Percentiles rank a stretch among this genome's conserved stretches.
Conservation (phyloP, 2,888 invertebrate species). For the Parthenolecanium corni region DNA sequence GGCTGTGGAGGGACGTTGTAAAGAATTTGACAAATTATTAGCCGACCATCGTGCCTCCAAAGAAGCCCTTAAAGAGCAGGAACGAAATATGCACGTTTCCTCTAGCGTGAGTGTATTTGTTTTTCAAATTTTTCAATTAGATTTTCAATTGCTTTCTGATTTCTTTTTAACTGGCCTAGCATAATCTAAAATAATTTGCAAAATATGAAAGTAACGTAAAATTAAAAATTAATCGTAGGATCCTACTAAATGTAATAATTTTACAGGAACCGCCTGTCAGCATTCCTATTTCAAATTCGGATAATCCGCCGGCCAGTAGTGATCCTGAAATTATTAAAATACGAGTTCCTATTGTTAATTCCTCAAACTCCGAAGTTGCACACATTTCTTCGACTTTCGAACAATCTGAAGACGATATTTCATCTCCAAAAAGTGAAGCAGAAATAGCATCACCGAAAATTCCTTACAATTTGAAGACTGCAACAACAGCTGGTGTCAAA, state of each 20-base stretch:
- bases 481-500: neutral
- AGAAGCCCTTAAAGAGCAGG: constrained; percentile 18
- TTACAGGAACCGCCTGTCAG: constrained; percentile 26
- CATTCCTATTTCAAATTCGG: constrained; percentile 17
- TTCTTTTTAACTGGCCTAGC: no score
- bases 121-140: neutral
- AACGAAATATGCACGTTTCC: neutral
- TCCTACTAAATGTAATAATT: constrained; percentile 8
- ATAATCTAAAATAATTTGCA: neutral
- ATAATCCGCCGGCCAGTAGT: constrained; percentile 13
- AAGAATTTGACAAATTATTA: constrained; percentile 17
- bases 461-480: neutral
- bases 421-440: neutral
- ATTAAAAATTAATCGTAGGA: no score
- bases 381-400: neutral
- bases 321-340: constrained; percentile 22
- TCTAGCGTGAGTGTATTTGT: constrained; percentile 20
- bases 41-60: constrained; percentile 22
- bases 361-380: constrained; percentile 12
- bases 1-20: constrained; percentile 23
- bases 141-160: neutral
- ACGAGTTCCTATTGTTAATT: constrained; percentile 18
- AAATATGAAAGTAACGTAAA: constrained; percentile 9
- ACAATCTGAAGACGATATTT: neutral
- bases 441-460: neutral